Evolutionary conservation across 2,888 invertebrate species (phyloP).

Genomic region (Drosophila flavopinicola): DNA sequence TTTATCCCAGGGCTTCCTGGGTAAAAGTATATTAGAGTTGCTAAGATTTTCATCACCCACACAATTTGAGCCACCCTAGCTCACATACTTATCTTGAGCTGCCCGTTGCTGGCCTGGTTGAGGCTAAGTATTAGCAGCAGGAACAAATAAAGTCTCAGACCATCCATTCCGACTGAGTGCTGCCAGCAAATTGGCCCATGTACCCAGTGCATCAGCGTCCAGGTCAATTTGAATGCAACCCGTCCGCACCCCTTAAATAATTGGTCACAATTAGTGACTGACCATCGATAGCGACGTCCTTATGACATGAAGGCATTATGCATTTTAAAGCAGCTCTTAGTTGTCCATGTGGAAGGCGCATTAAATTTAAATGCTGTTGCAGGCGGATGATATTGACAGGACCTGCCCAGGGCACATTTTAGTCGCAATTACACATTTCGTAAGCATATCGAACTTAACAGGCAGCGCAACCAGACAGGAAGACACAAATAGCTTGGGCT

Average conservation of each 20-base stretch:
- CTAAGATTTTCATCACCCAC: too few relatives aligned
- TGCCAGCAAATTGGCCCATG: constrained; percentile 27
- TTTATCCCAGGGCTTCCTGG: too few relatives aligned
- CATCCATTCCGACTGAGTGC: constrained; percentile 20
- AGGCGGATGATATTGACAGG: too few relatives aligned
- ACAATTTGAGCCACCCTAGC: too few relatives aligned
- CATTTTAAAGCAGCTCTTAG: constrained; percentile 30
- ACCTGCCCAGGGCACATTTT: too few relatives aligned
- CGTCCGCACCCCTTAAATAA: too few relatives aligned
- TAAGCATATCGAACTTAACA: background rate
- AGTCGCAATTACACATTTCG: too few relatives aligned
- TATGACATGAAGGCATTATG: constrained; percentile 28
- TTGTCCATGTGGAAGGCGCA: constrained; percentile 19
- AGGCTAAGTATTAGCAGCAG: background rate
- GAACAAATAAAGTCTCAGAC: constrained; percentile 14
- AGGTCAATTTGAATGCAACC: too few relatives aligned
- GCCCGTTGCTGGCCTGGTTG: constrained; percentile 1
- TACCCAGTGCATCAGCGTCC: background rate
- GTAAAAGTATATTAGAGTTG: too few relatives aligned
- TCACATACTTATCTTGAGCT: constrained; percentile 55
- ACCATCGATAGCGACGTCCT: constrained; percentile 28
- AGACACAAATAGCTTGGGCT: too few relatives aligned
- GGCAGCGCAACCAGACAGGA: too few relatives aligned
- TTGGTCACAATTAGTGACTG: too few relatives aligned
- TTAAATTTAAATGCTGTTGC: constrained; percentile 20